Conservation (phyloP, 2,797 vertebrate species). For the Phrynocephalus guinanensis region DNA sequence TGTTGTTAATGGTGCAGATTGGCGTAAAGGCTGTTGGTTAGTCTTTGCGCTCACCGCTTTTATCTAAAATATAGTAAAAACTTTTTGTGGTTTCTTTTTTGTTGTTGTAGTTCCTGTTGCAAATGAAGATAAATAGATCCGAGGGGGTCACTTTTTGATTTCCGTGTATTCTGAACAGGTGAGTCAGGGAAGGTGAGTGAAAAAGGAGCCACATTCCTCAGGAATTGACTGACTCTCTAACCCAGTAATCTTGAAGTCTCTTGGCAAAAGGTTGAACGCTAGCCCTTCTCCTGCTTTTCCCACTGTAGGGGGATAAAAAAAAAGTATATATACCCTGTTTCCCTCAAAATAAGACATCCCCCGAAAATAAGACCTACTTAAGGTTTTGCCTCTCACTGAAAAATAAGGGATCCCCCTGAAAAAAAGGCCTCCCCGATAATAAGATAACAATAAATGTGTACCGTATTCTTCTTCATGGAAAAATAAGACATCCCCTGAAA, state of each 20-base stretch:
- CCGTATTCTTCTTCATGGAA: too few species aligned
- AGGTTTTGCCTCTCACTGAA: too few species aligned
- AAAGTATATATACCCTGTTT: neutral
- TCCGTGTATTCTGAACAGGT: neutral
- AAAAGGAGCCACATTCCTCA: neutral
- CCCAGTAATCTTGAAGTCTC: neutral
- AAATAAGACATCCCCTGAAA: too few species aligned
- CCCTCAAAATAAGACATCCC: too few species aligned
- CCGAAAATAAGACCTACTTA: too few species aligned
- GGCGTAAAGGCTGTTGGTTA: neutral
- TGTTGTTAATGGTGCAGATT: neutral
- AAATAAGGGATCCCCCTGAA: too few species aligned
- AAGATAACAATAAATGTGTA: too few species aligned
- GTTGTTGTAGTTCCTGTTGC: slow-evolving; percentile 38
- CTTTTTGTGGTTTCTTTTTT: slow-evolving; percentile 1
- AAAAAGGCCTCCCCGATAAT: too few species aligned
- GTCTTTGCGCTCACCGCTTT: neutral
- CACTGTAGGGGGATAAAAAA: neutral
- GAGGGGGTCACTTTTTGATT: rapidly evolving
- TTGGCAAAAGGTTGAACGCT: neutral
- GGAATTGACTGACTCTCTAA: neutral
- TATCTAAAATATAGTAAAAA: neutral
- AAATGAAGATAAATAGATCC: neutral
- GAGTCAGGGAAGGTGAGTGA: slow-evolving; percentile 61
- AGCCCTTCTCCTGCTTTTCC: neutral